A percentile compares a stretch with the other conserved stretches of the same genome.
phyloP scores from a whole-genome alignment of 2,888 invertebrate genomes.

The Coecobrya sp. region DNA sequence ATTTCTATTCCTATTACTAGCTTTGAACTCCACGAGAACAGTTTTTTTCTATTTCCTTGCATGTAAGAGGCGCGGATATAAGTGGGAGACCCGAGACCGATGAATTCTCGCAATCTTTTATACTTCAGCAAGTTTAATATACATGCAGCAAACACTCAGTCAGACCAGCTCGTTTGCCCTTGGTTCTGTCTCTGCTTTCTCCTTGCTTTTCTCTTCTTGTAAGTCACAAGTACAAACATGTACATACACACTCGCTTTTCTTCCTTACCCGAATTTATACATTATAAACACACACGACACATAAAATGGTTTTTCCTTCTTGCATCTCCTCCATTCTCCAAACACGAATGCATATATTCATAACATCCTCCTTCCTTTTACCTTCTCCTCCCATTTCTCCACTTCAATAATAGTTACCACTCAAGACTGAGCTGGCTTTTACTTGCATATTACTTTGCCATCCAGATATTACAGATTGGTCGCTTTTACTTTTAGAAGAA shows the following conservation, averaged over 20 bases:
- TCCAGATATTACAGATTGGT: conserved; percentile 31
- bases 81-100: conserved; percentile 57
- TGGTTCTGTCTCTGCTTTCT: conserved; percentile 36
- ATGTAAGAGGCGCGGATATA: conserved; percentile 59
- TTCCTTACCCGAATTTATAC: background rate
- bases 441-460: background rate
- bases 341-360: conserved; percentile 59
- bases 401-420: conserved; percentile 60
- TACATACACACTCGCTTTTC: background rate
- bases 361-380: conserved; percentile 55
- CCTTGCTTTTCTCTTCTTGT: conserved; percentile 11
- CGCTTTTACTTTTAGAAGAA: conserved; percentile 1
- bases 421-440: conserved; percentile 46
- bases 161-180: conserved; percentile 3
- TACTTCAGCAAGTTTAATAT: background rate
- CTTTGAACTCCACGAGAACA: background rate
- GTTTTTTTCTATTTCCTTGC: conserved; percentile 17
- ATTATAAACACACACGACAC: conserved; percentile 13
- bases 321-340: conserved; percentile 15
- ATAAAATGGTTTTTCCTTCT: conserved; percentile 44
- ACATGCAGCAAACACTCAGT: background rate
- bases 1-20: background rate
- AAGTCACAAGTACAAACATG: conserved; percentile 7
- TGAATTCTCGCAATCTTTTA: conserved; percentile 74
- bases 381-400: conserved; percentile 59